These are phyloP conservation scores for Holothuria scabra DNA, from an alignment of 53 echinoderm and acorn worm species.

Conservation along the genomic window DNA sequence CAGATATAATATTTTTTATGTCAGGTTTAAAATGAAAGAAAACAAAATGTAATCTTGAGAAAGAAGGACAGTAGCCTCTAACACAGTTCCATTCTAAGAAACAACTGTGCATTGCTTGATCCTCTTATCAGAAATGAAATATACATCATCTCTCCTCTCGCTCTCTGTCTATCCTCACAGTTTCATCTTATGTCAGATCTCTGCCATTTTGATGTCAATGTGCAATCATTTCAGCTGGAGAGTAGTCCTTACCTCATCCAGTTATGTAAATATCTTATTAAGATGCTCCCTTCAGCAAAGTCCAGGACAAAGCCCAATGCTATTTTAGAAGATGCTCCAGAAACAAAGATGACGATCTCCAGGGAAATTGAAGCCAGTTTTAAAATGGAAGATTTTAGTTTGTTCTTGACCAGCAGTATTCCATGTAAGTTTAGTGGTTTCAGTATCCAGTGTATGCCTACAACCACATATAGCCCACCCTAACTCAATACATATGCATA, in stretches of 20 bases:
- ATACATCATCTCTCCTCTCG: background rate
- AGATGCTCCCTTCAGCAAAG: background rate
- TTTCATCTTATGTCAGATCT: conserved; percentile 42
- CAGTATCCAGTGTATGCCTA: background rate
- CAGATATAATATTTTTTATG: too few relatives aligned
- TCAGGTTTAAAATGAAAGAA: too few relatives aligned
- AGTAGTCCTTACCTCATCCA: conserved; percentile 73
- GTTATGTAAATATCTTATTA: conserved; percentile 9
- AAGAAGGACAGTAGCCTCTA: too few relatives aligned
- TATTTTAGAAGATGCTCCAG: conserved; percentile 17
- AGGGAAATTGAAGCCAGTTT: conserved; percentile 59
- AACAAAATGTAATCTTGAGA: too few relatives aligned
- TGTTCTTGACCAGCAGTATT: conserved; percentile 75
- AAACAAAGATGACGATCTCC: conserved; percentile 18
- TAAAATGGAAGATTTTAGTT: conserved; percentile 77
- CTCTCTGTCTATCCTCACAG: background rate
- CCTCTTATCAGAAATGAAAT: too few relatives aligned
- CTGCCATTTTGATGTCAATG: conserved; percentile 62
- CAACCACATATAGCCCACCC: too few relatives aligned
- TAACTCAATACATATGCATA: too few relatives aligned
- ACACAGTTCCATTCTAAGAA: too few relatives aligned
- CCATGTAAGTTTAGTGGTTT: conserved; percentile 61
- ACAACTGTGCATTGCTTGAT: too few relatives aligned
- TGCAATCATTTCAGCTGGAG: conserved; percentile 81
- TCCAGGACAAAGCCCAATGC: conserved; percentile 36